phyloP scores from a whole-genome alignment of 2,888 invertebrate genomes.

The Eustalomyia histrio region DNA sequence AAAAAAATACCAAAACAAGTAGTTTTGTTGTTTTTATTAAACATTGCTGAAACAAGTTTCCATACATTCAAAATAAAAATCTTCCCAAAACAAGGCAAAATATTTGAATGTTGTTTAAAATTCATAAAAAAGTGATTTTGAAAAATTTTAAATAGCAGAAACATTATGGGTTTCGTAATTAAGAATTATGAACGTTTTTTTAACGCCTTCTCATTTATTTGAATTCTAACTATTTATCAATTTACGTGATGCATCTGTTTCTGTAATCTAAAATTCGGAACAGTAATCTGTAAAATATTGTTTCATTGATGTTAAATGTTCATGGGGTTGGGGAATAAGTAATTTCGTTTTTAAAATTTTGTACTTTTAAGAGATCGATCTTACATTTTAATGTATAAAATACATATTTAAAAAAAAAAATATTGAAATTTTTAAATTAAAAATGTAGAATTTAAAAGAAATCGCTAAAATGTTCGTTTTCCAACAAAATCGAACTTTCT shows the following conservation, averaged over 20 bases:
- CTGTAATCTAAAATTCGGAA: constrained; percentile 31
- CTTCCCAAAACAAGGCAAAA: constrained; percentile 52
- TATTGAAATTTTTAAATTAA: no score
- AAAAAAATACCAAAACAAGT: constrained; percentile 52
- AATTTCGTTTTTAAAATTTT: not conserved
- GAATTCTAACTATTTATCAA: constrained; percentile 9
- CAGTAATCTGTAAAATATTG: constrained; percentile 36
- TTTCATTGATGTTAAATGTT: constrained; percentile 42
- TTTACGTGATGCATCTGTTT: constrained; percentile 56
- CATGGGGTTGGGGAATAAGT: constrained; percentile 11
- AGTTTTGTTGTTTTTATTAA: constrained; percentile 38
- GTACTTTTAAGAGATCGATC: no score
- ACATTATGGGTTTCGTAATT: not conserved
- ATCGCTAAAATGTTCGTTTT: no score
- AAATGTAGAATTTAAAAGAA: no score
- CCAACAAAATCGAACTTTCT: no score
- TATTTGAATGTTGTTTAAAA: constrained; percentile 50
- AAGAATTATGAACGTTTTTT: constrained; percentile 21
- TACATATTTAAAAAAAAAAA: no score
- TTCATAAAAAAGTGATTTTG: not conserved
- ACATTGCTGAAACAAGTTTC: constrained; percentile 60
- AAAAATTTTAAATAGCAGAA: not conserved
- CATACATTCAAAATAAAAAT: constrained; percentile 34
- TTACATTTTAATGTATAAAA: no score
- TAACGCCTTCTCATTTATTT: constrained; percentile 41